Evolutionary conservation across 1,140 invertebrate genomes (phyloP), one percentile per base, ranked within the genome.

Genomic region (Drosophila nikananu): DNA sequence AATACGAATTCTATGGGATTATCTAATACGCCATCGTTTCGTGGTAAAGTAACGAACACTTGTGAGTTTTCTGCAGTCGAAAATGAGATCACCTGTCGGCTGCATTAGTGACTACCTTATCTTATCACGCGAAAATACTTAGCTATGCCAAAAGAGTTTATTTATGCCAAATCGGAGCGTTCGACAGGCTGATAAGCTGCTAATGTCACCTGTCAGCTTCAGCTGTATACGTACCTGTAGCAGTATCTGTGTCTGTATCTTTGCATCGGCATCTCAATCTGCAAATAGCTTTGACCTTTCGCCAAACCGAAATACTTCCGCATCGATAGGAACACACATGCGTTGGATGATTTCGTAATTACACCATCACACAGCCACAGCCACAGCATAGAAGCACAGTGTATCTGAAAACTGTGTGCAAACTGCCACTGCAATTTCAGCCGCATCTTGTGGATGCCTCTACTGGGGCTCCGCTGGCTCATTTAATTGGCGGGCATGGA

Each of bases 281-380:
- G 52, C 27, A 74, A 74, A 74, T 79, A 71, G 52, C 46, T 77
- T 77, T 81, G 79, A 77, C 73, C 55, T 81, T 74, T 57, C 44
- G 42, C 19, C 13, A 54, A 75, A 17, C 27, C 15, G 37, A 70
- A 77, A 64, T 68, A 72, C 78, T 80, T 80, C 78, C 78, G 78
- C 77, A 49, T 74, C 72, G 74, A 68, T 57, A 74, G 71, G 54
- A 21, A 46, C 59, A 52, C 78, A 81, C 62, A 77, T 77, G 74
- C 68, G 71, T 74, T 78, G 49, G 68, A 60, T 64, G 77, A 84
- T 83, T 84, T 80, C 81, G 81, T 83, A 80, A 83, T 83, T 86
- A 61, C 70, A 81, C 54, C 25, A 79, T 64, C 19, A n/a, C n/a
- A n/a, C n/a, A n/a, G n/a, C n/a, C n/a, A n/a, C n/a, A n/a, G 63